Evolutionary conservation across 2,113 vertebrate genomes (phyloP), one percentile per base, ranked within the genome.

Genomic region (Syngnathus typhle): DNA sequence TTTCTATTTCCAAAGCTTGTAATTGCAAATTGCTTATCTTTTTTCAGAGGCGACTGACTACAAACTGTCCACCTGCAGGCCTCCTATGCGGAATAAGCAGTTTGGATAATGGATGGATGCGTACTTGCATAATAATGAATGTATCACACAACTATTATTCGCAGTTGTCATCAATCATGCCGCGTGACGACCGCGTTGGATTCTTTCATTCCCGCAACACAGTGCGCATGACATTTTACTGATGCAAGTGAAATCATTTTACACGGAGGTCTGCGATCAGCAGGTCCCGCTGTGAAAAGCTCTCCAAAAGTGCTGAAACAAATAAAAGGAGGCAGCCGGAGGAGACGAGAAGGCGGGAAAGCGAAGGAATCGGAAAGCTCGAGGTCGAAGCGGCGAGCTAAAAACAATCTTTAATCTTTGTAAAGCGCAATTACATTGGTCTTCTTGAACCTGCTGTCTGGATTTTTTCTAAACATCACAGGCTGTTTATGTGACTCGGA

Each of bases 211-310:
- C 66, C 61, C 46, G 62, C 65, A 78, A 82, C 85, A 82, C 76
- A 79, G 78, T 79, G 70, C 43, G 66, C 72, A 49, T 49, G 64
- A 69, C 80, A 82, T 86, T 86, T 84, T 72, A 79, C 82, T 87
- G 80, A 84, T 85, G 87, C 83, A 85, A 84, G 47, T 81, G 68
- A 77, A 88, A 84, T 82, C 79, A 83, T 84, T 83, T 87, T 79
- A 73, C 74, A 68, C 75, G 64, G 69, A 71, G 80, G 59, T 74
- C 75, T 69, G 65, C 58, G 77, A 87, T 85, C 83, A 87, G 87
- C 80, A 83, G 77, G 83, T 84, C 75, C 67, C 52, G 76, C 37
- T 32, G 72, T 61, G 72, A 63, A 74, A 74, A 77, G 78, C 51
- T 59, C 74, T 78, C 74, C 16, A 61, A 41, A 80, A 66, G 16